These are phyloP conservation scores for Scomber colias DNA, from an alignment of 2,113 vertebrate genomes.

Conservation along the genomic window DNA sequence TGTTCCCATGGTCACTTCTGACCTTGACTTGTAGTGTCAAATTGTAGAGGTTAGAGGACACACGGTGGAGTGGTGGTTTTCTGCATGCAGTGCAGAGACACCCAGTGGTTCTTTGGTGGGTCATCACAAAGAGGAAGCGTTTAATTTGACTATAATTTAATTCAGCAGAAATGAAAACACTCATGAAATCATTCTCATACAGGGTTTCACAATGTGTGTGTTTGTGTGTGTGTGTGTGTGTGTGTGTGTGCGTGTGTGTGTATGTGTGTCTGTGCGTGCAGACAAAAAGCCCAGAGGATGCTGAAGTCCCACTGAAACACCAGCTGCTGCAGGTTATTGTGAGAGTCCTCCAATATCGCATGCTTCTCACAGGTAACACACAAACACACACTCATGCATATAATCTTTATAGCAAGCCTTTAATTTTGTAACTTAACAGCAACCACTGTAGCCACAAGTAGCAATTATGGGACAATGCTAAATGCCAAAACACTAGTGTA, in stretches of 20 bases:
- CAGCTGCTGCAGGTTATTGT: slow-evolving; percentile 91
- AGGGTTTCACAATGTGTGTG: too few species aligned
- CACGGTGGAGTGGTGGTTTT: not conserved
- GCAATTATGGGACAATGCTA: not conserved
- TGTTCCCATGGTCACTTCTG: slow-evolving; percentile 43
- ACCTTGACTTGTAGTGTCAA: slow-evolving; percentile 60
- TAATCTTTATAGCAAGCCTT: not conserved
- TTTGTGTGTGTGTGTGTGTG: not conserved
- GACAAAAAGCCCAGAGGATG: slow-evolving; percentile 81
- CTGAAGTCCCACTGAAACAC: slow-evolving; percentile 87
- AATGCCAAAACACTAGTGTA: too few species aligned
- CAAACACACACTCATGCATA: not conserved
- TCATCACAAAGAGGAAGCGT: not conserved
- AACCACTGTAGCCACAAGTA: not conserved
- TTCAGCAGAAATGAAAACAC: not conserved
- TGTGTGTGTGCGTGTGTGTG: not conserved
- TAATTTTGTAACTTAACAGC: not conserved
- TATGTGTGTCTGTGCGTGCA: slow-evolving; percentile 43
- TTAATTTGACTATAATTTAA: slow-evolving; percentile 9
- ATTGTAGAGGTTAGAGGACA: slow-evolving; percentile 19
- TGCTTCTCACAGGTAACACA: slow-evolving; percentile 94
- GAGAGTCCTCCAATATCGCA: slow-evolving; percentile 94
- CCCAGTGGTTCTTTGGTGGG: not conserved
- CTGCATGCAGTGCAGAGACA: not conserved
- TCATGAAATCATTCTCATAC: not conserved